phyloP scores from a whole-genome alignment of 2,113 vertebrate genomes.

The Poeciliopsis occidentalis region DNA sequence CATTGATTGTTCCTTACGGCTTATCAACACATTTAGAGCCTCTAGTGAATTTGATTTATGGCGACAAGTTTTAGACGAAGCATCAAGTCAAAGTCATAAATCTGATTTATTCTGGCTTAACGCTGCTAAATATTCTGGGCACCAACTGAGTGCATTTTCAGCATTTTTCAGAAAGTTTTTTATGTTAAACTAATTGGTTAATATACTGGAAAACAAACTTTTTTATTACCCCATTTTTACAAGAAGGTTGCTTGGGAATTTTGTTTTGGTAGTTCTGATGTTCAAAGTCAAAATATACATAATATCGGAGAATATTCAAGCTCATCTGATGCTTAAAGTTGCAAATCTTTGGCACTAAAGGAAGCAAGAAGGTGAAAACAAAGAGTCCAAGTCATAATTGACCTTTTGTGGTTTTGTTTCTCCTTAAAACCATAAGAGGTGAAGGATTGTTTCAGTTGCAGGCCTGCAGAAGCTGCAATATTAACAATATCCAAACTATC shows the following conservation, averaged over 20 bases:
- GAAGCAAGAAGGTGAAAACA: neutral
- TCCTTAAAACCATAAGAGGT: no score
- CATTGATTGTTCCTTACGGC: neutral
- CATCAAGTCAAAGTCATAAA: conserved; percentile 39
- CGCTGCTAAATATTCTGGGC: neutral
- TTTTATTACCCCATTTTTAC: no score
- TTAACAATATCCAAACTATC: no score
- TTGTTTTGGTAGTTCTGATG: no score
- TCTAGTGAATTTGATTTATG: conserved; percentile 4
- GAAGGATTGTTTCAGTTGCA: neutral
- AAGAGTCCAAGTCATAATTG: neutral
- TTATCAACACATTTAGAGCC: conserved; percentile 11
- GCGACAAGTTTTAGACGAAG: conserved; percentile 23
- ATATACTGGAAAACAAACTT: no score
- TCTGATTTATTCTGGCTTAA: neutral
- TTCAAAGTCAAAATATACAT: no score
- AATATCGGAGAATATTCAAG: neutral
- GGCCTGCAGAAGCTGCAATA: no score
- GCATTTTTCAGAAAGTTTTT: no score
- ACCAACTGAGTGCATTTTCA: no score
- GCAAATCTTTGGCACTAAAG: neutral
- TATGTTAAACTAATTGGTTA: no score
- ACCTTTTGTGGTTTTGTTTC: neutral
- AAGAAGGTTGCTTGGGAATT: no score
- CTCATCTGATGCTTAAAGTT: neutral